Evolutionary conservation across 2,797 vertebrate genomes (phyloP).

Genomic region (Ptychadena robeensis): DNA sequence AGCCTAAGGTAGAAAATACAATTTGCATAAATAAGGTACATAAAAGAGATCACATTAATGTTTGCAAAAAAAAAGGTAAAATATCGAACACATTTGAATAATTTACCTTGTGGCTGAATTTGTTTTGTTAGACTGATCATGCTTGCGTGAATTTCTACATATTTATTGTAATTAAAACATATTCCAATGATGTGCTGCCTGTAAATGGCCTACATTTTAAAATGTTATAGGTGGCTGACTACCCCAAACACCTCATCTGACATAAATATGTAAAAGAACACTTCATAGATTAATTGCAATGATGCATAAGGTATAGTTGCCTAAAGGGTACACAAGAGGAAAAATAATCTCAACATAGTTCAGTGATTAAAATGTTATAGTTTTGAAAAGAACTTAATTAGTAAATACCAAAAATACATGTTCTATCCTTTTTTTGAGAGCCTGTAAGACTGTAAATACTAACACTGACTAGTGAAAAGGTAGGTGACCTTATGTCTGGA

Average conservation of each 20-base stretch:
- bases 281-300: not conserved
- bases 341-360: not conserved
- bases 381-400: too few species aligned
- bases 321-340: not conserved
- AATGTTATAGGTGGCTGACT: not conserved
- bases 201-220: not conserved
- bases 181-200: not conserved
- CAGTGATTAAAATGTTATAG: too few species aligned
- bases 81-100: slow-evolving; percentile 70
- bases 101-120: slow-evolving; percentile 68
- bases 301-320: not conserved
- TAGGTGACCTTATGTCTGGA: too few species aligned
- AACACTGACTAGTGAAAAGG: too few species aligned
- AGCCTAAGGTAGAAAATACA: slow-evolving; percentile 77
- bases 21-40: slow-evolving; percentile 69
- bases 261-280: not conserved
- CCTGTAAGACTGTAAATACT: too few species aligned
- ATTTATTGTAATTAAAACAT: slow-evolving; percentile 10
- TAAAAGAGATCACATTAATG: slow-evolving; percentile 61
- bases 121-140: slow-evolving; percentile 8
- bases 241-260: not conserved
- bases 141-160: not conserved
- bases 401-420: too few species aligned
- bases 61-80: slow-evolving; percentile 63
- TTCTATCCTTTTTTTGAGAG: too few species aligned